Conservation (phyloP, 1,140 invertebrate genomes). For the Gryon sp. region DNA sequence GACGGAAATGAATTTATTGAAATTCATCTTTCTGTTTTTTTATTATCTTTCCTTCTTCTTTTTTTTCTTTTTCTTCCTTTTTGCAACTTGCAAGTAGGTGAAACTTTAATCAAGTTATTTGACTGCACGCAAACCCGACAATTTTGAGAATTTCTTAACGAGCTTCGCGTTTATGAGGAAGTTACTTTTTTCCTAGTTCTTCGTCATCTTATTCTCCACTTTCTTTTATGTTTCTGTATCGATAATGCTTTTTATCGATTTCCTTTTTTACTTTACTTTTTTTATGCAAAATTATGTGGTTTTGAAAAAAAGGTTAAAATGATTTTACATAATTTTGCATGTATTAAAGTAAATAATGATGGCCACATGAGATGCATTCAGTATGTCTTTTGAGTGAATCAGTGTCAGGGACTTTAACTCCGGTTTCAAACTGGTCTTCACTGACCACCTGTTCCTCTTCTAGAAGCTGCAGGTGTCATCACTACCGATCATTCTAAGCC, state of each 20-base stretch:
- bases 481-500: not conserved
- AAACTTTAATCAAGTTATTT: constrained; percentile 43
- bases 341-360: not conserved
- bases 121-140: constrained; percentile 28
- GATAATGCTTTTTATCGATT: too few species aligned
- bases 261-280: too few species aligned
- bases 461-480: constrained; percentile 15
- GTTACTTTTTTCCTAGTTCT: constrained; percentile 3
- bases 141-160: constrained; percentile 30
- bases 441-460: constrained; percentile 31
- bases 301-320: too few species aligned
- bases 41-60: not conserved
- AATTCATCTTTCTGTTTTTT: not conserved
- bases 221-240: too few species aligned
- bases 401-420: constrained; percentile 34
- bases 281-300: too few species aligned
- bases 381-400: constrained; percentile 10
- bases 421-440: constrained; percentile 20
- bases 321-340: not conserved
- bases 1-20: constrained; percentile 11
- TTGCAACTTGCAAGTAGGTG: constrained; percentile 27
- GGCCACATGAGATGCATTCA: not conserved
- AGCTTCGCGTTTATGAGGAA: constrained; percentile 25
- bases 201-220: too few species aligned
- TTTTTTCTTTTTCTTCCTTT: not conserved